Evolutionary conservation across 2,888 invertebrate genomes (phyloP), one percentile per base, ranked within the genome.

Genomic region (Drosophila maculinotata): DNA sequence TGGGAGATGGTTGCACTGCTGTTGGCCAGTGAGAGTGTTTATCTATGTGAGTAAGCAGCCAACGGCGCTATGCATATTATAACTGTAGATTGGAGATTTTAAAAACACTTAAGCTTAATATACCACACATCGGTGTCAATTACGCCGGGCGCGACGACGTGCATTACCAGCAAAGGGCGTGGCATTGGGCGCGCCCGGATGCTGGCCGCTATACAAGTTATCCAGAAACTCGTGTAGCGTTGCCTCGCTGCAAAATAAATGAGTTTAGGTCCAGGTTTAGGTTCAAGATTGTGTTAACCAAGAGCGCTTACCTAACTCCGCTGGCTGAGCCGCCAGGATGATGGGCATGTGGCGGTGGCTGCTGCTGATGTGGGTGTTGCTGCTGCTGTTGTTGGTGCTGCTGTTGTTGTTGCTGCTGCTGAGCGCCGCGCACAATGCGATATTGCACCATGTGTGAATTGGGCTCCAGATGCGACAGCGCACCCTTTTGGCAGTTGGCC

Each of bases 371-470:
- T 47, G 88, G 63, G 44, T 89, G 60, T 20, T 28, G 89, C 35
- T 88, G 89, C 39, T 87, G 82, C 51, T 87, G 81, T 12, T 84
- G 81, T 10, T 87, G 88, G 36, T 88, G 89, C 44, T 89, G 87
- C 8, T 90, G 90, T 14, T 90, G 88, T 7, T 90, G 90, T 26
- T 91, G 90, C 45, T 91, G 90, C 41, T 91, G 90, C 54, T 91
- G 91, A 14, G 91, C 91, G 23, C 92, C 91, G 9, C 91, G 89
- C 30, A 92, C 92, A 77, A 92, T 92, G 36, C 92, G 91, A 84
- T 91, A 92, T 91, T 97, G 97, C 67, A 98, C 97, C 91, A 95
- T 95, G 92, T 98, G 98, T 66, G 96, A 96, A 92, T 98, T 97
- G 10, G 97, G 96, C 92, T 96, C 95, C 77, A 98, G 93, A 92